These are phyloP conservation scores for Drosophila santomea DNA, from an alignment of 1,140 invertebrate genomes.

Conservation along the genomic window DNA sequence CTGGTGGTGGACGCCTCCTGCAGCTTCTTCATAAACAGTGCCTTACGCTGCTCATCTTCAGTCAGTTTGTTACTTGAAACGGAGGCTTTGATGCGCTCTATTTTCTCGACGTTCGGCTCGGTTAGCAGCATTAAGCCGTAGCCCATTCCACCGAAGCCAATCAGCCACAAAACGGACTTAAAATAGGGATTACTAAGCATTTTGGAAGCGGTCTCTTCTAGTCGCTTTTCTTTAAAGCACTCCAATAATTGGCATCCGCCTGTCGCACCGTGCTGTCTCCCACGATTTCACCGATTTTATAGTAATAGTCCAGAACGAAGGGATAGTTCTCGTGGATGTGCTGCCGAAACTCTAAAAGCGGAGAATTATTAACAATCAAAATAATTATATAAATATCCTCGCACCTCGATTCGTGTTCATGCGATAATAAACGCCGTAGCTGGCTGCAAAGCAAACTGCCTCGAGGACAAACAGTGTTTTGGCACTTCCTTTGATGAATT, in stretches of 20 bases:
- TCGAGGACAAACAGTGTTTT: constrained; percentile 86
- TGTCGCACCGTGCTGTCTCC: constrained; percentile 86
- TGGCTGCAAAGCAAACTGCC: constrained; percentile 85
- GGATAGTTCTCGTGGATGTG: constrained; percentile 87
- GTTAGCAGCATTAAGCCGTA: constrained; percentile 86
- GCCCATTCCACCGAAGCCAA: constrained; percentile 86
- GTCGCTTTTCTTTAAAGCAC: constrained; percentile 55
- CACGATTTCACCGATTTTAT: constrained; percentile 86
- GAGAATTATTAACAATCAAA: constrained; percentile 17
- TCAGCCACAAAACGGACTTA: constrained; percentile 87
- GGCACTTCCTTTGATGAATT: constrained; percentile 85
- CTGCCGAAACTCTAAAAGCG: constrained; percentile 86
- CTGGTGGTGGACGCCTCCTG: constrained; percentile 63
- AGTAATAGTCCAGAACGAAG: constrained; percentile 87
- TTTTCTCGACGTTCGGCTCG: constrained; percentile 86
- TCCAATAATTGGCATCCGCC: constrained; percentile 86
- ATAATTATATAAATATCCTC: constrained; percentile 65
- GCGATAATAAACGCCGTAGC: constrained; percentile 87
- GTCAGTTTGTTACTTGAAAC: constrained; percentile 16
- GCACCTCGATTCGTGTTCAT: constrained; percentile 88
- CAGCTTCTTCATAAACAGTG: constrained; percentile 69
- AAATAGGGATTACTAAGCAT: constrained; percentile 85
- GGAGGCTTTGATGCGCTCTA: constrained; percentile 85
- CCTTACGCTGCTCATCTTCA: constrained; percentile 59
- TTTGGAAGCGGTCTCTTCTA: constrained; percentile 22